phyloP scores from a whole-genome alignment of 92 coral and sea anemone genomes.

The Actinostola sp. region DNA sequence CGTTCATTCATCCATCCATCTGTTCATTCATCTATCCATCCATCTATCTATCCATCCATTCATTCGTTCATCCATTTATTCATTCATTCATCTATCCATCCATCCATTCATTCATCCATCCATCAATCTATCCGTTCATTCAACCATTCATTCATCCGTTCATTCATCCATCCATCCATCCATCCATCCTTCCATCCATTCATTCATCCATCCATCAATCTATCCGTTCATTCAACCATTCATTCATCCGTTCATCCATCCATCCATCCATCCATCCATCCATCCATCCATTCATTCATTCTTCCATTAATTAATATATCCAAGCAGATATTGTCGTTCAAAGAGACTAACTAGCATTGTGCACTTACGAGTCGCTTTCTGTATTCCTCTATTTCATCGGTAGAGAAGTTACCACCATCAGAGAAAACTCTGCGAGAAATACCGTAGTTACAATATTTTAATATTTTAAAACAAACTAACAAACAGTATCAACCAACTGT shows the following conservation, averaged over 20 bases:
- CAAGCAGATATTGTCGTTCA: background rate
- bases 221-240: background rate
- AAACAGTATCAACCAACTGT: background rate
- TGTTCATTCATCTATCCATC: no score
- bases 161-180: no score
- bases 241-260: background rate
- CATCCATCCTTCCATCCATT: no score
- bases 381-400: conserved; percentile 93
- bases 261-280: background rate
- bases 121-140: no score
- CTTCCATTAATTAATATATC: background rate
- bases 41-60: no score
- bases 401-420: conserved; percentile 97
- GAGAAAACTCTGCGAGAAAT: conserved; percentile 81
- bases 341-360: background rate
- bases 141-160: no score
- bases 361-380: conserved; percentile 79
- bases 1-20: no score
- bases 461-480: background rate
- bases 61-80: no score
- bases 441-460: background rate
- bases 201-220: background rate
- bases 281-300: conserved; percentile 2
- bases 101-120: no score
- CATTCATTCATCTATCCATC: no score